Evolutionary conservation across 1,140 invertebrate genomes (phyloP).

Genomic region (Agrypnia vestita): DNA sequence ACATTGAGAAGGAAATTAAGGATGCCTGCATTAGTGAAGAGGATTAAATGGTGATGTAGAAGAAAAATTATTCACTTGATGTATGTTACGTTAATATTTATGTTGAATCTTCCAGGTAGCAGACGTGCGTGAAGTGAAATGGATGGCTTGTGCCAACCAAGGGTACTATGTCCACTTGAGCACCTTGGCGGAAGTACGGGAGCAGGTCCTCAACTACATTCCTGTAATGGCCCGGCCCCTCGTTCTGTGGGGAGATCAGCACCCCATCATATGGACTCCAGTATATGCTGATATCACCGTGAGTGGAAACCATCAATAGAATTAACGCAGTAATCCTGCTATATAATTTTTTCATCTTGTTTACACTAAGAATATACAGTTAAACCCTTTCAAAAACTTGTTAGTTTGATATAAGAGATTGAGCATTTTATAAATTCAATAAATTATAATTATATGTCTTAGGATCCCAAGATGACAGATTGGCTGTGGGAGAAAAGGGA

Average conservation of each 20-base stretch:
- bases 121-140: conserved; percentile 84
- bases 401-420: too few species aligned
- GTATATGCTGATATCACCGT: conserved; percentile 93
- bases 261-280: conserved; percentile 91
- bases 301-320: conserved; percentile 58
- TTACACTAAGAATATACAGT: too few species aligned
- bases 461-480: conserved; percentile 91
- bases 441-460: conserved; percentile 58
- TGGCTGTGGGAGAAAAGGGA: conserved; percentile 90
- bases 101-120: conserved; percentile 70
- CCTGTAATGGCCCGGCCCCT: conserved; percentile 92
- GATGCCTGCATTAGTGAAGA: too few species aligned
- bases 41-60: too few species aligned
- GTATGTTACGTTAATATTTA: not conserved
- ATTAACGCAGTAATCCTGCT: not conserved
- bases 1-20: too few species aligned
- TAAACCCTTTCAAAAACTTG: too few species aligned
- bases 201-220: conserved; percentile 94
- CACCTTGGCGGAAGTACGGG: conserved; percentile 92
- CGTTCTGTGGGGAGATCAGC: conserved; percentile 84
- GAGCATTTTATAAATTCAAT: conserved; percentile 31
- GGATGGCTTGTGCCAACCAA: conserved; percentile 97
- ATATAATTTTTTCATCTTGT: not conserved
- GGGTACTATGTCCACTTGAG: conserved; percentile 96
- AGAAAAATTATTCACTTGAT: too few species aligned